Base-by-base conservation (phyloP, 2,888 invertebrate genomes). In the Hermaeophaga mercurialis region DNA sequence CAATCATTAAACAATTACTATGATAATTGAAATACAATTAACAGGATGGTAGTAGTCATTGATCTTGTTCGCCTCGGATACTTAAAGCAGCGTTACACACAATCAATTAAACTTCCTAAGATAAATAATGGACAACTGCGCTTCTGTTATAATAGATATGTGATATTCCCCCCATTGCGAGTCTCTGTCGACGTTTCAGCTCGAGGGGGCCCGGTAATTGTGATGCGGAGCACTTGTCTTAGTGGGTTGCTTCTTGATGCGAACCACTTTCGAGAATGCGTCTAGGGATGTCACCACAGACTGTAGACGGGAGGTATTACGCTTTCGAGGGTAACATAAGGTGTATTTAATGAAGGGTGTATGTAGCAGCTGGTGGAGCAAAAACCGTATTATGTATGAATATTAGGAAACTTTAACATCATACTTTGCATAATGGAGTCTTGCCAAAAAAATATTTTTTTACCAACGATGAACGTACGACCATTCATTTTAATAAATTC, bases 61-160 rank as follows among this genome's bases (percentile, higher is more conserved):
- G 58, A 56, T 57, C 56, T 17, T 34, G 22, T 55, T 44, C 54
- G 38, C 52, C 48, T 50, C 55, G 54, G 49, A 54, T 56, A 58
- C 63, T 54, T 54, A 61, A 56, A 62, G 55, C 60, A 58, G 55
- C 56, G 31, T 33, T 47, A 56, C 53, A 45, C 52, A 45, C 59
- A 55, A 59, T 61, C 62, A 56, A 61, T 66, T 64, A 62, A 59
- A 60, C 62, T 62, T 63, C 64, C 61, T 53, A 56, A 57, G 56
- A 66, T 66, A 66, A 62, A 66, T 66, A 64, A 66, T 63, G 61
- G 59, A 61, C 63, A 61, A 56, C 50, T 52, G 54, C 56, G 52
- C 28, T n/a, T n/a, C 45, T 55, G 49, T 15, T 45, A 50, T 50
- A 50, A 56, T 50, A 38, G 56, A 56, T 56, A 46, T 56, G 56